Base-by-base conservation (phyloP, 2,888 invertebrate genomes). In the Protodeltote pygarga region DNA sequence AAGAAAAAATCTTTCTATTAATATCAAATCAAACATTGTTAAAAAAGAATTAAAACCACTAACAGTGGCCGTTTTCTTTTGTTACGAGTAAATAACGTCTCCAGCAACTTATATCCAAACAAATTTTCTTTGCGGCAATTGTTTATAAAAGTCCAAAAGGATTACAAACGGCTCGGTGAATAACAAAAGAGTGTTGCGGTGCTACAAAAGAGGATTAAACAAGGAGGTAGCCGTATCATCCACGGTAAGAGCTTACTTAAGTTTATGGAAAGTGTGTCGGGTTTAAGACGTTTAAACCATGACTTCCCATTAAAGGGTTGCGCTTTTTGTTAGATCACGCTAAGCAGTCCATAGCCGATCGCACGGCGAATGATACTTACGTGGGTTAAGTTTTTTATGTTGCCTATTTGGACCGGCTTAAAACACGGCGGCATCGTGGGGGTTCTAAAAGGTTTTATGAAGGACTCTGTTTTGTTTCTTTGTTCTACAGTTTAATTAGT, bases 301-400 rank as follows among this genome's bases (percentile, higher is more conserved):
- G 88, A 89, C 86, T 88, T 83, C 81, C 81, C 53, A 80, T 85
- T 84, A 89, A 91, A 89, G 89, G 89, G 88, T 90, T 91, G 89
- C 83, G 79, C 83, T 90, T 91, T 89, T 89, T 91, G 83, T 90
- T 75, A 82, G 80, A 88, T 85, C 85, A 87, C 81, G 78, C 72
- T 83, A 84, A 77, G 77, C 78, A 80, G 73, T 68, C 75, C 71
- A 78, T 79, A 82, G 79, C 77, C 79, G 81, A 85, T 87, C 79
- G 82, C 81, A 73, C 77, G 74, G 68, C 76, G 77, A 78, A 83
- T 84, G 82, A 81, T 79, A 77, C 78, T 67, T 69, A 68, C 59
- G 71, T 73, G 77, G 74, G 75, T 77, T 71, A 71, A 59, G 62
- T 83, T 87, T 85, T 88, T 84, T 83, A 73, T 64, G 67, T 71